phyloP scores from a whole-genome alignment of 2,888 invertebrate species.

The Tribolium freemani region DNA sequence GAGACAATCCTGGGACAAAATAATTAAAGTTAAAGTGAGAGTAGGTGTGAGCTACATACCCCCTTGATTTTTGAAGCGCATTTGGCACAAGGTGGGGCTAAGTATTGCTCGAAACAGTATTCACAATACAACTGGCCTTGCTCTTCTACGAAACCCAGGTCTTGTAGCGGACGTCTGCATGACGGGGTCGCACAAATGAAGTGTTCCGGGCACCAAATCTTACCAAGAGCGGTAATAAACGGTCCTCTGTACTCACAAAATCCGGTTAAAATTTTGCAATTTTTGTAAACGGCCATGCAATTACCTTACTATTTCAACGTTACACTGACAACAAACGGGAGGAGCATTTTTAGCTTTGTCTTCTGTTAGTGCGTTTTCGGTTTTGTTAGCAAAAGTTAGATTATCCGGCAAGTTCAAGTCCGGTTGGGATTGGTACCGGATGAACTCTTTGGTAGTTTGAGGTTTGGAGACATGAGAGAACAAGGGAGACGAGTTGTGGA shows the following conservation, averaged over 20 bases:
- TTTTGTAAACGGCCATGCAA: constrained; percentile 48
- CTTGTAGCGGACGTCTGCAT: constrained; percentile 90
- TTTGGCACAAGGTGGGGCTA: constrained; percentile 96
- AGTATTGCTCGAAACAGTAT: constrained; percentile 96
- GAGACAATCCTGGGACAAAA: constrained; percentile 85
- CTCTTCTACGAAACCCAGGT: constrained; percentile 99
- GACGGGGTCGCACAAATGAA: constrained; percentile 94
- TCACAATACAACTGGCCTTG: constrained; percentile 97
- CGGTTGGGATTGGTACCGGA: background rate
- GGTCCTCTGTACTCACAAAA: constrained; percentile 84
- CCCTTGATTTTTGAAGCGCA: constrained; percentile 96
- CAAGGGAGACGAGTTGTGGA: constrained; percentile 24
- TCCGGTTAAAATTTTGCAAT: constrained; percentile 13
- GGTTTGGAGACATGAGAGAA: constrained; percentile 34
- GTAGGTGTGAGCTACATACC: constrained; percentile 77
- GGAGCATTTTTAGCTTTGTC: constrained; percentile 44
- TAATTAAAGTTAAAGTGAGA: background rate
- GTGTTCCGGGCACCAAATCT: constrained; percentile 99
- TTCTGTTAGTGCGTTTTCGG: constrained; percentile 52
- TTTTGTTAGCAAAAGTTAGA: constrained; percentile 54
- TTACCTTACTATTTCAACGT: constrained; percentile 81
- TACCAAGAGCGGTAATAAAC: constrained; percentile 96
- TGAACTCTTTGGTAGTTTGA: constrained; percentile 26
- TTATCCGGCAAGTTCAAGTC: constrained; percentile 53
- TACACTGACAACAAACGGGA: constrained; percentile 82